Percentiles rank a stretch among this genome's conserved stretches.
Conservation (phyloP, 2,113 vertebrate genomes). For the Cinclus cinclus region DNA sequence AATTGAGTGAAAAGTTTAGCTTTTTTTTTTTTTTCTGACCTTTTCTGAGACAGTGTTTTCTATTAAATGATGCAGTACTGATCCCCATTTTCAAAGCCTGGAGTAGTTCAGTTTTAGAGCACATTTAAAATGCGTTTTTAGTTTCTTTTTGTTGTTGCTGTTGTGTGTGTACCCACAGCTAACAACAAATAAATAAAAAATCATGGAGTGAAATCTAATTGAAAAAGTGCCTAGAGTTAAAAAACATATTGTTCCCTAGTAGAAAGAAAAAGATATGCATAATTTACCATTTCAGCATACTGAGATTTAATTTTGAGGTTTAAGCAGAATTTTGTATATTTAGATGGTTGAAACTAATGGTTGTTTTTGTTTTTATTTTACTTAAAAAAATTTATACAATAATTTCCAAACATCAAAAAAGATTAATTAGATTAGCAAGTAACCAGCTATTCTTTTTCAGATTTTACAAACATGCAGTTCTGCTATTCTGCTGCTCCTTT, state of each 20-base stretch:
- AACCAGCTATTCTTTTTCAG: not conserved
- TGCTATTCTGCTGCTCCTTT: not conserved
- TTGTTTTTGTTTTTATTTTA: not conserved
- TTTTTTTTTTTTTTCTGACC: not conserved
- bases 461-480: not conserved
- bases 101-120: not conserved
- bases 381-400: not conserved
- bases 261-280: not conserved
- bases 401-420: not conserved
- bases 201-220: constrained; percentile 19
- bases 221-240: constrained; percentile 33
- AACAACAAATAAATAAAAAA: constrained; percentile 32
- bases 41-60: not conserved
- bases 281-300: not conserved
- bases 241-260: not conserved
- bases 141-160: not conserved
- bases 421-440: not conserved
- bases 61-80: not conserved
- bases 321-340: constrained; percentile 3
- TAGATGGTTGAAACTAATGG: not conserved
- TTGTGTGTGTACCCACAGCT: not conserved
- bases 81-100: not conserved
- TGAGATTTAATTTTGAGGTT: constrained; percentile 1
- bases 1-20: not conserved
- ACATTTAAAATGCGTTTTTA: not conserved